A percentile compares a stretch with the other conserved stretches of the same genome.
Evolutionary conservation across 2,888 invertebrate species (phyloP).

Genomic region (Stenolophus ochropezus): DNA sequence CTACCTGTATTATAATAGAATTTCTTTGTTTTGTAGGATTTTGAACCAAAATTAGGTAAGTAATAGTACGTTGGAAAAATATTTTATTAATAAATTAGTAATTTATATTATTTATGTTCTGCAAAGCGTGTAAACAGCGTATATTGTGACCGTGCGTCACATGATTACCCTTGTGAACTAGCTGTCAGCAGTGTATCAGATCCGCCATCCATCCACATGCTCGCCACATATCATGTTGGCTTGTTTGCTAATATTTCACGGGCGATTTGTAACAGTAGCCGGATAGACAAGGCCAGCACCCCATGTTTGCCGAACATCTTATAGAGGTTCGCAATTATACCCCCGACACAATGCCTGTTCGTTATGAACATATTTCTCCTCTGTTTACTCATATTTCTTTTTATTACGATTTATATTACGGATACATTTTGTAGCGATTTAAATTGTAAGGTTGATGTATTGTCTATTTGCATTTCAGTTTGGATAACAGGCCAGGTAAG

Average conservation of each 20-base stretch:
- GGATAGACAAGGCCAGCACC: slow-evolving; percentile 1
- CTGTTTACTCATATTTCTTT: slow-evolving; percentile 52
- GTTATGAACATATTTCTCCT: slow-evolving; percentile 53
- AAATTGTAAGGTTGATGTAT: slow-evolving; percentile 1
- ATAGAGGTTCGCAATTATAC: slow-evolving; percentile 50
- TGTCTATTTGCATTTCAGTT: not conserved
- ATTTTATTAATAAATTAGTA: too few relatives aligned
- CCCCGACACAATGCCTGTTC: slow-evolving; percentile 42
- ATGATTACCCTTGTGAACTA: not conserved
- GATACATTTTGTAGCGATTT: slow-evolving; percentile 45
- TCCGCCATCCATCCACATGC: not conserved
- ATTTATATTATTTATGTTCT: too few relatives aligned
- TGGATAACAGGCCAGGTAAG: not conserved
- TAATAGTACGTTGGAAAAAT: too few relatives aligned
- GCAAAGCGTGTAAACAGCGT: too few relatives aligned
- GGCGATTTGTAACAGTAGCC: slow-evolving; percentile 47
- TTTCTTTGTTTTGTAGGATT: too few relatives aligned
- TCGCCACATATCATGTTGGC: slow-evolving; percentile 3
- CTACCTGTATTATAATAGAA: too few relatives aligned
- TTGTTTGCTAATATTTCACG: slow-evolving; percentile 52
- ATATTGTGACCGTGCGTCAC: not conserved
- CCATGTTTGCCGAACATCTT: slow-evolving; percentile 51
- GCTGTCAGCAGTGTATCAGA: not conserved
- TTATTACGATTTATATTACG: slow-evolving; percentile 52
- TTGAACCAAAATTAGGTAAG: too few relatives aligned